These are phyloP conservation scores for Prinia subflava DNA, from an alignment of 2,113 vertebrate species.

Conservation along the genomic window DNA sequence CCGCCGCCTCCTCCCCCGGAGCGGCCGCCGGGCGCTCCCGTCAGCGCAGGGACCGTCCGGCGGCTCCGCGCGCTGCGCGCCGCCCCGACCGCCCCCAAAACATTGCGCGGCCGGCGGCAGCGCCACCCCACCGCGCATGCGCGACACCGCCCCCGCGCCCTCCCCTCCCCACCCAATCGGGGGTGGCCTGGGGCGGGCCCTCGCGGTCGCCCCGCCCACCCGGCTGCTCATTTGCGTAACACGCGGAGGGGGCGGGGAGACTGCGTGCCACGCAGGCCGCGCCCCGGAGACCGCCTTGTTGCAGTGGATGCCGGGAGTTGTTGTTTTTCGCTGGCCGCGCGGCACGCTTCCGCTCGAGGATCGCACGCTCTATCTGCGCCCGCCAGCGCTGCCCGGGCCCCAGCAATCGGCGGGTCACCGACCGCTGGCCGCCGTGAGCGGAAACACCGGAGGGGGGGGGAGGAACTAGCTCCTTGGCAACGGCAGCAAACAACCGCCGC, in stretches of 20 bases:
- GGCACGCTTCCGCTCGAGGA: accelerated
- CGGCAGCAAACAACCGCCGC: conserved; percentile 17
- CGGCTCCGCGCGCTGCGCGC: not conserved
- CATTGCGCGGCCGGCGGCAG: conserved; percentile 11
- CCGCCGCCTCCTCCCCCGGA: not conserved
- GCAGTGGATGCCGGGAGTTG: not conserved
- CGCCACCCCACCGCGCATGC: not conserved
- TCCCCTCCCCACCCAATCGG: not conserved
- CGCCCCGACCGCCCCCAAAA: conserved; percentile 27
- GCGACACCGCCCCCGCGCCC: not conserved
- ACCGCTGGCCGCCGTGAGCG: accelerated
- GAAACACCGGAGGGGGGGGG: not conserved
- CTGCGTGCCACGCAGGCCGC: not conserved
- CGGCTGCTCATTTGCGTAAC: not conserved
- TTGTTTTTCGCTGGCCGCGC: accelerated
- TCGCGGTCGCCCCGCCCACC: not conserved
- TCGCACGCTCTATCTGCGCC: accelerated
- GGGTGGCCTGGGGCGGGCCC: not conserved
- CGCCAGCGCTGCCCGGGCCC: accelerated
- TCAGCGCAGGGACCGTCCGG: not conserved
- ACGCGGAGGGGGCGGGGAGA: accelerated
- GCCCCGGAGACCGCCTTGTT: not conserved
- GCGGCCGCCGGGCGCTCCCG: not conserved
- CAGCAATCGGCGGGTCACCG: accelerated
- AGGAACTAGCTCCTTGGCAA: not conserved